These are phyloP conservation scores for Diachasmimorpha longicaudata DNA, from an alignment of 1,140 invertebrate genomes.

Conservation along the genomic window DNA sequence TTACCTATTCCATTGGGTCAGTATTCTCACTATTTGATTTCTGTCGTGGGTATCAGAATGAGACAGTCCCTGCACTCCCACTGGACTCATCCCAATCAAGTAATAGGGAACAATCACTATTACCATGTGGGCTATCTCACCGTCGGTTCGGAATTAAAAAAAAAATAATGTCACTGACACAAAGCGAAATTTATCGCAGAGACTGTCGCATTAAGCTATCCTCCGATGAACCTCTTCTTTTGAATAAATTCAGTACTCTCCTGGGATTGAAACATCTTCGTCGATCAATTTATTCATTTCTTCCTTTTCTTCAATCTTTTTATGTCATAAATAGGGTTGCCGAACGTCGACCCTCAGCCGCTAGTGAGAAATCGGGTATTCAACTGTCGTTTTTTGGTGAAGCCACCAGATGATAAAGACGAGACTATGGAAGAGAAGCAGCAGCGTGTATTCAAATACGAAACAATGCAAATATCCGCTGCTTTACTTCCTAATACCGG, in stretches of 20 bases:
- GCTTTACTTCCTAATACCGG: conserved; percentile 63
- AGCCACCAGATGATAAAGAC: conserved; percentile 77
- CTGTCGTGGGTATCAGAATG: background rate
- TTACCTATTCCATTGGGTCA: conserved; percentile 74
- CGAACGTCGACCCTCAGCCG: conserved; percentile 57
- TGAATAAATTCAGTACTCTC: conserved; percentile 19
- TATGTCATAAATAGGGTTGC: conserved; percentile 58
- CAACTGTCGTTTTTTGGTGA: conserved; percentile 84
- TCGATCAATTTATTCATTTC: too few species aligned
- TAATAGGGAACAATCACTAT: background rate
- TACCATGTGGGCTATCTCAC: too few species aligned
- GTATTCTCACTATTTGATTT: conserved; percentile 32
- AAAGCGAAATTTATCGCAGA: too few species aligned
- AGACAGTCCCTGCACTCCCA: background rate
- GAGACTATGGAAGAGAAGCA: conserved; percentile 82
- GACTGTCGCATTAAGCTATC: too few species aligned
- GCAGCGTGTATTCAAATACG: conserved; percentile 75
- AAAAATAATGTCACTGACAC: too few species aligned
- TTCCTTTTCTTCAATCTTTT: background rate
- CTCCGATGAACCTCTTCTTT: too few species aligned
- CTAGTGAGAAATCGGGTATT: conserved; percentile 73
- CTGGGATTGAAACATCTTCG: conserved; percentile 12
- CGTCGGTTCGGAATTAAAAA: too few species aligned
- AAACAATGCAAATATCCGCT: conserved; percentile 76
- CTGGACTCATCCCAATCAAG: background rate